Evolutionary conservation across 2,113 vertebrate species (phyloP).

Genomic region (Tupaia tana): DNA sequence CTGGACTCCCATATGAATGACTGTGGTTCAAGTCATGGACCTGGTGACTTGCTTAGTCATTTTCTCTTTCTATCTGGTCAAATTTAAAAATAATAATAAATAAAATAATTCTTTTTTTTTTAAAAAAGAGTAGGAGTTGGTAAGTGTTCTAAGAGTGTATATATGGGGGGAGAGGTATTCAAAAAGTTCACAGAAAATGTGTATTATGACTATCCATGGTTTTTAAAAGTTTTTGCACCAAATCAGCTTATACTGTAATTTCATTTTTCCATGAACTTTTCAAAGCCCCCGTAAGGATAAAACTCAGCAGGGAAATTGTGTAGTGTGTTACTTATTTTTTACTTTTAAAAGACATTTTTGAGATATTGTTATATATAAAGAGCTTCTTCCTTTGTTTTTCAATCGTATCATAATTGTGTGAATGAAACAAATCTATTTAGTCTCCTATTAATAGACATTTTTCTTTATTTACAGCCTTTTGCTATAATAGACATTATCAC

Average conservation of each 20-base stretch:
- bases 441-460: neutral
- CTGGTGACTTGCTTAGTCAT: too few relatives aligned
- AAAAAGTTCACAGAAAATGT: too few relatives aligned
- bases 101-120: constrained; percentile 24
- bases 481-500: neutral
- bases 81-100: neutral
- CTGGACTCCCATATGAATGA: too few relatives aligned
- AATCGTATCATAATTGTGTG: neutral
- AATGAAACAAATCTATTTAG: constrained; percentile 26
- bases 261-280: too few relatives aligned
- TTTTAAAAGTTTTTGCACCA: too few relatives aligned
- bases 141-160: neutral
- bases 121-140: neutral
- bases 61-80: too few relatives aligned
- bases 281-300: neutral
- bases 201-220: too few relatives aligned
- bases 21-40: too few relatives aligned
- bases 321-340: constrained; percentile 3
- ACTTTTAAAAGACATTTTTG: neutral
- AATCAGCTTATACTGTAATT: too few relatives aligned
- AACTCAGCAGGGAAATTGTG: neutral
- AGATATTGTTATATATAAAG: neutral
- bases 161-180: too few relatives aligned
- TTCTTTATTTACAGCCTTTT: constrained; percentile 21
- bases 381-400: constrained; percentile 42